Evolutionary conservation across 2,797 vertebrate genomes (phyloP).

Genomic region (Sibirionetta formosa): DNA sequence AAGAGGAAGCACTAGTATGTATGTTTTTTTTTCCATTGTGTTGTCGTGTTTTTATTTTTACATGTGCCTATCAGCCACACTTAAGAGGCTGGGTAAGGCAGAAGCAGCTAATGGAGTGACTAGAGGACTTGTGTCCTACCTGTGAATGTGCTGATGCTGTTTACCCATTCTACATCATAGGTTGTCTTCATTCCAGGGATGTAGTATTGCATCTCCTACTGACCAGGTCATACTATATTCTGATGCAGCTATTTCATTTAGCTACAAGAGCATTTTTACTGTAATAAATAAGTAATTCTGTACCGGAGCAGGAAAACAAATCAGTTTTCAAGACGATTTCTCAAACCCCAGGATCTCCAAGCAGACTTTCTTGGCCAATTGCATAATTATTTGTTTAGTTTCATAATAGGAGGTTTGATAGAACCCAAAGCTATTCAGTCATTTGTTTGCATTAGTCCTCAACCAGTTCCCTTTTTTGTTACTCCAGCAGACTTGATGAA

Average conservation of each 20-base stretch:
- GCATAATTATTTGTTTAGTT: not conserved
- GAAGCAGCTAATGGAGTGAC: not conserved
- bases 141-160: fast-evolving
- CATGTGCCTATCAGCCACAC: not conserved
- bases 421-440: not conserved
- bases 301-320: not conserved
- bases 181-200: not conserved
- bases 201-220: not conserved
- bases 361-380: not conserved
- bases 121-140: not conserved
- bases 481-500: not conserved
- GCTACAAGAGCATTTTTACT: not conserved
- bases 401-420: not conserved
- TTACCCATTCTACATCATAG: not conserved
- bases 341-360: not conserved
- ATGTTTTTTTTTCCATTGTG: not conserved
- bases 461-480: not conserved
- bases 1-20: not conserved
- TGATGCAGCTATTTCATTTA: not conserved
- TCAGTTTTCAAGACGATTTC: not conserved
- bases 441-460: not conserved
- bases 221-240: not conserved
- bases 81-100: not conserved
- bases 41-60: not conserved
- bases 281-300: not conserved